Percentiles rank a stretch among this genome's conserved stretches.
phyloP scores from a whole-genome alignment of 2,888 invertebrate species.

The Epinotia nisella region DNA sequence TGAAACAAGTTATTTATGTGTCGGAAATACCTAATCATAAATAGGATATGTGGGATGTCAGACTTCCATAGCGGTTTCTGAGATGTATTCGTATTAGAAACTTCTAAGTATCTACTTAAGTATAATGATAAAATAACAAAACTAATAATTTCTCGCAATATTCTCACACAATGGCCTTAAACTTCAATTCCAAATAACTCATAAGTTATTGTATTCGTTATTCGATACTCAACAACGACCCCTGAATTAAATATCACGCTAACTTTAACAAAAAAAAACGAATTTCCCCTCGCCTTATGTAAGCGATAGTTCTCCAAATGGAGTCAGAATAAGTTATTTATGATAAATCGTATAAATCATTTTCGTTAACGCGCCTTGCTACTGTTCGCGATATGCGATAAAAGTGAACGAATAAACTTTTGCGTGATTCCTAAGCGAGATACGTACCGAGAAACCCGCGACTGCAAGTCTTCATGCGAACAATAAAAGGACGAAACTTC shows the following conservation, averaged over 20 bases:
- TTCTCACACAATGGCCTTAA: background rate
- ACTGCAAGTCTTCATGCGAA: constrained; percentile 34
- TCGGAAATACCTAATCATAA: background rate
- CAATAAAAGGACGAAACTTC: constrained; percentile 10
- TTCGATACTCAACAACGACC: constrained; percentile 33
- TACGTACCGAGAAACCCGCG: constrained; percentile 53
- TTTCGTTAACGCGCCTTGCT: constrained; percentile 75
- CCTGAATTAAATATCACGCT: constrained; percentile 36
- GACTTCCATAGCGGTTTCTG: background rate
- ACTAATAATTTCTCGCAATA: background rate
- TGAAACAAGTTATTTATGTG: constrained; percentile 16
- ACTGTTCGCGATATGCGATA: constrained; percentile 63
- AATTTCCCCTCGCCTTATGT: constrained; percentile 59
- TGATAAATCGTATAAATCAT: constrained; percentile 84
- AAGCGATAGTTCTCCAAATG: constrained; percentile 71
- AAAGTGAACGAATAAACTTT: constrained; percentile 81
- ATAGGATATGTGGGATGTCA: background rate
- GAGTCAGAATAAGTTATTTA: constrained; percentile 80
- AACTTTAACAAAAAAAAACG: constrained; percentile 48
- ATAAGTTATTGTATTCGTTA: constrained; percentile 34
- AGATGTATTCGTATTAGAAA: background rate
- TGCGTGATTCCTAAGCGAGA: constrained; percentile 78
- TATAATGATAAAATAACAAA: background rate
- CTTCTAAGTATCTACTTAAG: background rate
- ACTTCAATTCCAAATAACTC: constrained; percentile 5